These are phyloP conservation scores for Rhyacophila evoluta DNA, from an alignment of 2,888 invertebrate species.

Conservation along the genomic window DNA sequence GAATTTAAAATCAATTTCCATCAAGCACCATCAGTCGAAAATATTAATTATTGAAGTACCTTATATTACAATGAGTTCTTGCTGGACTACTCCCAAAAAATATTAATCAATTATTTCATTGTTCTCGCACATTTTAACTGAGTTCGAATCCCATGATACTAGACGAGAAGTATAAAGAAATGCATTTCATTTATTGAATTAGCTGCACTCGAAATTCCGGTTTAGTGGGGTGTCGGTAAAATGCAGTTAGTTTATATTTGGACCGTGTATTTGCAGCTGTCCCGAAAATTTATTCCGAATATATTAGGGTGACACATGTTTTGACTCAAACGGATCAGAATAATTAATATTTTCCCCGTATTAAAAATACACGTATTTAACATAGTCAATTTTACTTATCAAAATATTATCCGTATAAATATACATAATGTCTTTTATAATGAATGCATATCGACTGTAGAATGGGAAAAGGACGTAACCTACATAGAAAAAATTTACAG, in stretches of 20 bases:
- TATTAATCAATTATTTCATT: neutral
- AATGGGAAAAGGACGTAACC: too few relatives aligned
- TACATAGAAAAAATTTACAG: too few relatives aligned
- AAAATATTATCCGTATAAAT: too few relatives aligned
- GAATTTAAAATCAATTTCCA: too few relatives aligned
- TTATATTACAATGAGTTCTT: neutral
- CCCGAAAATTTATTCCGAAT: neutral
- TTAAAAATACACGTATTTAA: too few relatives aligned
- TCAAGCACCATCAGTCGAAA: too few relatives aligned
- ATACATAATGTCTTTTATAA: too few relatives aligned
- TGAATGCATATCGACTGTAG: too few relatives aligned
- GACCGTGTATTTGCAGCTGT: neutral
- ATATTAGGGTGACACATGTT: neutral
- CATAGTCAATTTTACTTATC: too few relatives aligned
- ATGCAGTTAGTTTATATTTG: neutral
- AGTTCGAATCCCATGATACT: neutral
- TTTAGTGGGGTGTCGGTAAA: neutral
- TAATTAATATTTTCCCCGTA: too few relatives aligned
- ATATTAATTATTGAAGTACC: too few relatives aligned
- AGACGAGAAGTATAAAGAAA: neutral
- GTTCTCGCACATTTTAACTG: neutral
- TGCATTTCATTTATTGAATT: neutral
- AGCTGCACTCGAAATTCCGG: conserved; percentile 8
- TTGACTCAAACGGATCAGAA: neutral
- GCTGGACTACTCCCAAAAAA: neutral